Percentiles rank a stretch among this genome's conserved stretches.
phyloP scores from a whole-genome alignment of 2,797 vertebrate genomes.

The Ficedula albicollis region DNA sequence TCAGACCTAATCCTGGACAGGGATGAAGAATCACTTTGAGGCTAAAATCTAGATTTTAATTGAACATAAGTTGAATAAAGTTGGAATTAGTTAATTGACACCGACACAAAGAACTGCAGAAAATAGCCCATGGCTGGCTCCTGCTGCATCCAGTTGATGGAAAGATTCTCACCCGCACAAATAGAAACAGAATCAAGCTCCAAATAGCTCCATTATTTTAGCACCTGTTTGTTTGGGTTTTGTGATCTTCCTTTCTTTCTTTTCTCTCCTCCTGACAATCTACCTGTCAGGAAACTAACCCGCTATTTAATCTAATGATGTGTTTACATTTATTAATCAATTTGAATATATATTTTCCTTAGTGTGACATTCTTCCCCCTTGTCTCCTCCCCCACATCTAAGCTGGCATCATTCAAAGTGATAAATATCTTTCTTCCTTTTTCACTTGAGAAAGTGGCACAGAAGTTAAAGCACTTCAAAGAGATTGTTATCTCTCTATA shows the following conservation, averaged over 20 bases:
- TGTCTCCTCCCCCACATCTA: constrained; percentile 33
- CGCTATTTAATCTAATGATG: constrained; percentile 56
- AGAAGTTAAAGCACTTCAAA: constrained; percentile 61
- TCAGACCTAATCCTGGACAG: background rate
- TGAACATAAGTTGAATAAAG: background rate
- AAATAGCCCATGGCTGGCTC: background rate
- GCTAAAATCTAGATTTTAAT: background rate
- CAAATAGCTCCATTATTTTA: background rate
- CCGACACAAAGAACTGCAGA: accelerated
- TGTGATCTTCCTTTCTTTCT: background rate
- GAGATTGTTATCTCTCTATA: constrained; percentile 24
- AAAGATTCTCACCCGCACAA: background rate
- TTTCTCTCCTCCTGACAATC: constrained; percentile 6
- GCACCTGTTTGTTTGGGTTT: background rate
- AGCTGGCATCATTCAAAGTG: constrained; percentile 26
- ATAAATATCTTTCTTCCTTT: constrained; percentile 21
- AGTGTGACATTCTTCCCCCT: background rate
- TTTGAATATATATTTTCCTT: constrained; percentile 43
- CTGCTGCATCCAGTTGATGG: background rate
- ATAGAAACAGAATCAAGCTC: background rate
- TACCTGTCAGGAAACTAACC: constrained; percentile 36
- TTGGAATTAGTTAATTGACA: background rate
- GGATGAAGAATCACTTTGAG: background rate
- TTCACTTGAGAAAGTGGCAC: constrained; percentile 33
- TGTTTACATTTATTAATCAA: constrained; percentile 57